Evolutionary conservation across 2,113 vertebrate genomes (phyloP).

Genomic region (Tonatia bakeri): DNA sequence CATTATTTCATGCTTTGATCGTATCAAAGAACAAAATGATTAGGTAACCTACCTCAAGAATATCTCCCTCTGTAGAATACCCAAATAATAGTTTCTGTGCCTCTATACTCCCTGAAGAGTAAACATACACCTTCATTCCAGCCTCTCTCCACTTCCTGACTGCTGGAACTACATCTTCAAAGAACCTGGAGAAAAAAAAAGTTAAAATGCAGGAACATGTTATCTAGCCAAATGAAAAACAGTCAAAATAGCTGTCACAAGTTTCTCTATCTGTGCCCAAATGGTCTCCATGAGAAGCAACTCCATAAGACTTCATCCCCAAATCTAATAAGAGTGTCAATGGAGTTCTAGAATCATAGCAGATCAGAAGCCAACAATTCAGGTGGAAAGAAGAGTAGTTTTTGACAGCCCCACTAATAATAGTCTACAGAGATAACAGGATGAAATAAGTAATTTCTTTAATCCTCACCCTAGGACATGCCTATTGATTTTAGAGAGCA

Average conservation of each 20-base stretch:
- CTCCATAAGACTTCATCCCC: background rate
- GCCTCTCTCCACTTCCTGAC: constrained; percentile 89
- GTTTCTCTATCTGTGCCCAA: background rate
- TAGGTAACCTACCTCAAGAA: constrained; percentile 87
- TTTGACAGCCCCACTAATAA: background rate
- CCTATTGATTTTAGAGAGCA: too few species aligned
- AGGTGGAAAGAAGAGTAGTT: background rate
- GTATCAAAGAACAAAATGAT: constrained; percentile 14
- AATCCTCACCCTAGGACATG: too few species aligned
- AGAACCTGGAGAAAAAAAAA: constrained; percentile 84
- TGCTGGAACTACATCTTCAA: constrained; percentile 92
- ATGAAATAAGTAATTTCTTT: background rate
- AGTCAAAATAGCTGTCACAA: background rate
- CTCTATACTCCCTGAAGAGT: constrained; percentile 96
- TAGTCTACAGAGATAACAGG: background rate
- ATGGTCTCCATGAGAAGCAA: background rate
- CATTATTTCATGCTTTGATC: background rate
- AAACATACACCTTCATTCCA: constrained; percentile 92
- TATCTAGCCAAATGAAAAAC: background rate
- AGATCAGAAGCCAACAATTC: background rate
- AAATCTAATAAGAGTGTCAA: background rate
- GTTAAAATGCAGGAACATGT: background rate
- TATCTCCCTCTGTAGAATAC: constrained; percentile 92
- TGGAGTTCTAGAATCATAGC: background rate
- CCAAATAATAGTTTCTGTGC: constrained; percentile 96